Percentiles rank a stretch among this genome's conserved stretches.
These are phyloP conservation scores for Plagiodera versicolora DNA, from an alignment of 2,888 invertebrate species.

Conservation along the genomic window DNA sequence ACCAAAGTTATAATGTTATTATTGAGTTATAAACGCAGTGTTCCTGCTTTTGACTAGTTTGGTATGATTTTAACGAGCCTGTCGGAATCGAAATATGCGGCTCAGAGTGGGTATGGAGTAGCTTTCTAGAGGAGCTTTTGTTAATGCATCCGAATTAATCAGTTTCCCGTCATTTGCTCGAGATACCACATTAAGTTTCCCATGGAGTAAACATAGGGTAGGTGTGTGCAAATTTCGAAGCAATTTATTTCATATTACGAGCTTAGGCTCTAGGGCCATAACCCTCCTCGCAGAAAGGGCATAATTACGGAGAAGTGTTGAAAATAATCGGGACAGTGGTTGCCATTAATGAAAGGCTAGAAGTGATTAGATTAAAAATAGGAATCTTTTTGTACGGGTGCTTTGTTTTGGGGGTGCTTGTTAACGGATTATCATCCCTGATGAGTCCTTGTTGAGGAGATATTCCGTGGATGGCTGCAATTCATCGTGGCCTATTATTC, in stretches of 20 bases:
- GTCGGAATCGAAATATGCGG: neutral
- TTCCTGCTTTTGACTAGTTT: neutral
- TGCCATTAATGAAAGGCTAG: neutral
- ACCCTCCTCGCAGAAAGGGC: neutral
- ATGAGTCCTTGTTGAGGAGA: neutral
- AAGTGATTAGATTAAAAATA: neutral
- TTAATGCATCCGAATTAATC: conserved; percentile 7
- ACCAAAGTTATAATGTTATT: too few species aligned
- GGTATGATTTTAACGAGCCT: neutral
- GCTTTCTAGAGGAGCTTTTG: neutral
- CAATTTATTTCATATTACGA: conserved; percentile 9
- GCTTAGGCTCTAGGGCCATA: conserved; percentile 11
- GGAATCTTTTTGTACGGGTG: neutral
- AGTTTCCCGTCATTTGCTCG: conserved; percentile 4
- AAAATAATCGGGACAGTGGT: neutral
- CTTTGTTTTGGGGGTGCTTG: neutral
- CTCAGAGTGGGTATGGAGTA: neutral
- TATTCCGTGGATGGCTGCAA: neutral
- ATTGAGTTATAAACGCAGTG: too few species aligned
- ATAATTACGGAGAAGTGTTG: neutral
- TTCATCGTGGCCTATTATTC: neutral
- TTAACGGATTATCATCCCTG: neutral
- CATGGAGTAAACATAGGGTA: conserved; percentile 12
- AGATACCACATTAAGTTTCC: conserved; percentile 6
- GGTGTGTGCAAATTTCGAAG: conserved; percentile 14